Evolutionary conservation across 1,140 invertebrate species (phyloP), one percentile per base, ranked within the genome.

Genomic region (Gonatopus flavifemur): DNA sequence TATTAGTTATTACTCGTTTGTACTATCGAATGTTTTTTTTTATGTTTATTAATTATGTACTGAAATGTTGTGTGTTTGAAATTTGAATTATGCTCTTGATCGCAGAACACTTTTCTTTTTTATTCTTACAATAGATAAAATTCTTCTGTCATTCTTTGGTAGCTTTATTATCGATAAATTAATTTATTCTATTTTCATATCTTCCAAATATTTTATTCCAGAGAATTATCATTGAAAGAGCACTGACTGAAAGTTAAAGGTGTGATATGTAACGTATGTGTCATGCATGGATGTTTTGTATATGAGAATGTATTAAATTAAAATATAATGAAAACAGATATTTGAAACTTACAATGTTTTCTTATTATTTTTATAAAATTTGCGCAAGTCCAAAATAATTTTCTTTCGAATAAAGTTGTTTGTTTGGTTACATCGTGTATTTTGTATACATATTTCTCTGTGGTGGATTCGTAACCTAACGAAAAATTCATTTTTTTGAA

Each of bases 201-300:
- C 69, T 70, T 70, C 64, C 69, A 66, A 15, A 45, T 49, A 42
- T 56, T 69, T 65, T 30, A 54, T 38, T 31, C 31, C 39, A 52
- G 41, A 30, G 21, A n/a, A n/a, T n/a, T 53, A 52, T 46, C 24
- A 18, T 31, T 25, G 58, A 38, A 46, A 21, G 21, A 53, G 32
- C 35, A 49, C 12, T 38, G 47, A 65, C 41, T 57, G 64, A 58
- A 47, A 48, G 49, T 59, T 56, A 48, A 38, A 54, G 56, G 24
- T 37, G 44, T 50, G 20, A 61, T 50, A 57, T 67, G 63, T n/a
- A n/a, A n/a, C n/a, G n/a, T 60, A 59, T 71, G 66, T 45, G 57
- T 61, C 52, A 45, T 25, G 70, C 62, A 59, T 63, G 64, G 64
- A 59, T 71, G 70, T 70, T 71, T 67, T 73, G 57, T 74, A 70